A percentile compares a stretch with the other conserved stretches of the same genome.
Conservation (phyloP, 2,113 vertebrate species). For the Columba janthina region DNA sequence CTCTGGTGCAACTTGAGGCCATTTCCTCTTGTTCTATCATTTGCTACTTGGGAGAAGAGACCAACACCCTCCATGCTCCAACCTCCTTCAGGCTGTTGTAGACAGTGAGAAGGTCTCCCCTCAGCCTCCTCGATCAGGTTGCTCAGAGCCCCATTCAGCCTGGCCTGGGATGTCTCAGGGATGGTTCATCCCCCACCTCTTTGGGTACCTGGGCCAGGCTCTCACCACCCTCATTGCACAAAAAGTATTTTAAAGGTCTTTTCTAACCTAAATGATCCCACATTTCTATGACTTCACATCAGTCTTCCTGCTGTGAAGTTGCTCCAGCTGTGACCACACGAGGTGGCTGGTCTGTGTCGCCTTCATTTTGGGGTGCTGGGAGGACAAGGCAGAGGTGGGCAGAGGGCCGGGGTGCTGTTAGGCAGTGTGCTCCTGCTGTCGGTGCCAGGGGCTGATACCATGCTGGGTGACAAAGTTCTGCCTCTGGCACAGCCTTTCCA, state of each 20-base stretch:
- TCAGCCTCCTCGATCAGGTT: too few relatives aligned
- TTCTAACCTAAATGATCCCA: not conserved
- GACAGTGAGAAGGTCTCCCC: too few relatives aligned
- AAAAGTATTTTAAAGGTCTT: not conserved
- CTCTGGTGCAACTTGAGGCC: too few relatives aligned
- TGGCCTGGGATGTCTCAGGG: too few relatives aligned
- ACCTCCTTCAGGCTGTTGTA: too few relatives aligned
- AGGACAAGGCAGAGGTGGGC: not conserved
- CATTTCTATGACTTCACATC: not conserved
- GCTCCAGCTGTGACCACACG: fast-evolving
- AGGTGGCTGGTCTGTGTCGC: fast-evolving
- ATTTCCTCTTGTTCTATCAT: too few relatives aligned
- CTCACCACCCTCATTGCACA: too few relatives aligned
- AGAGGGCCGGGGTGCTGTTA: fast-evolving
- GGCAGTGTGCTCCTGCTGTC: fast-evolving
- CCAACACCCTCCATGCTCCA: too few relatives aligned
- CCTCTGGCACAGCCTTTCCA: not conserved
- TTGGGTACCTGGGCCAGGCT: too few relatives aligned
- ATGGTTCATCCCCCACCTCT: too few relatives aligned
- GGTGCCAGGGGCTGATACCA: fast-evolving
- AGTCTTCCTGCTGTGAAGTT: not conserved
- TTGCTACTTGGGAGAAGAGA: too few relatives aligned
- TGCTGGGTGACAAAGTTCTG: not conserved
- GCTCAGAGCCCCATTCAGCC: too few relatives aligned
- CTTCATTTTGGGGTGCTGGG: not conserved